These are phyloP conservation scores for Heliconius erato DNA, from an alignment of 2,888 invertebrate genomes.

Conservation along the genomic window DNA sequence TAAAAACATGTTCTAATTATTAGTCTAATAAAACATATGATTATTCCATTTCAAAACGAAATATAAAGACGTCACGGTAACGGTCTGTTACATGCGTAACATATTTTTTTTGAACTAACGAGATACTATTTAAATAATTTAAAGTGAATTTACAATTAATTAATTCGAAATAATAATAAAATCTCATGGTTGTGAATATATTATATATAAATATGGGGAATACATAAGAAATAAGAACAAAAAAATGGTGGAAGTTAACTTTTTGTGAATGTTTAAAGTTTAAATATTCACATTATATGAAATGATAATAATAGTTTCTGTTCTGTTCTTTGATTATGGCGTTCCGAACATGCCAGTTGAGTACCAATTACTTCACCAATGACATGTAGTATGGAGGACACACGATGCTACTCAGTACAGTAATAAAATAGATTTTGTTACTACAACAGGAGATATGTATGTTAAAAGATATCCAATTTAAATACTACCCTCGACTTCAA, in stretches of 20 bases:
- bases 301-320: neutral
- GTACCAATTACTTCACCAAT: too few species aligned
- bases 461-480: too few species aligned
- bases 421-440: too few species aligned
- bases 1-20: too few species aligned
- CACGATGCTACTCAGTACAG: neutral
- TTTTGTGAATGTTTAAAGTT: neutral
- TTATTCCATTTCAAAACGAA: neutral
- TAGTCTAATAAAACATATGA: neutral
- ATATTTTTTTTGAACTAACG: neutral
- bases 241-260: neutral
- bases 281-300: neutral
- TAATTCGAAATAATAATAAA: constrained; percentile 8
- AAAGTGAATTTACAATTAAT: constrained; percentile 8
- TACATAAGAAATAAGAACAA: neutral
- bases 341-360: neutral
- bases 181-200: constrained; percentile 2
- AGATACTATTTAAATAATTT: constrained; percentile 6
- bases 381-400: neutral
- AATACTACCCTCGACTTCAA: too few species aligned
- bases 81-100: constrained; percentile 9
- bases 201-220: neutral
- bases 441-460: too few species aligned
- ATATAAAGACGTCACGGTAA: constrained; percentile 3
- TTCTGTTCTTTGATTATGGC: neutral